A percentile compares a stretch with the other conserved stretches of the same genome.
Evolutionary conservation across 35 echinoderm and acorn worm species (phyloP).

Genomic region (Lytechinus pictus): DNA sequence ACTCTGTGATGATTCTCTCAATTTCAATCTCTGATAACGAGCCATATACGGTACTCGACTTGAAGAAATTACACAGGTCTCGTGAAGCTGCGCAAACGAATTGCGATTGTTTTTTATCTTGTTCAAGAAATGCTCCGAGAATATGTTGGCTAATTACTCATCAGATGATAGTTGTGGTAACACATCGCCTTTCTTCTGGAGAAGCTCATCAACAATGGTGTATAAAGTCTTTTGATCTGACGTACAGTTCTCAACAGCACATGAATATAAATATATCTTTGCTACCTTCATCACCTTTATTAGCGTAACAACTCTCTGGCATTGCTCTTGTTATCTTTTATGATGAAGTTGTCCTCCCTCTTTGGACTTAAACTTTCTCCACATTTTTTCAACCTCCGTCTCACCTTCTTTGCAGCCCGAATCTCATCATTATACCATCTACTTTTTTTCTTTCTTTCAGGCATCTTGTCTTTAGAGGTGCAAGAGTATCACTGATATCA

Average conservation of each 20-base stretch:
- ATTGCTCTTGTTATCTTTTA: slow-evolving; percentile 23
- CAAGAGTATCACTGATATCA: no score
- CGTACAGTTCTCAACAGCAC: neutral
- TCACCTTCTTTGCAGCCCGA: no score
- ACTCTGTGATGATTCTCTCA: no score
- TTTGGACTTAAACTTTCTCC: neutral
- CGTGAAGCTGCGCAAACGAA: no score
- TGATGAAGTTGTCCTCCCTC: neutral
- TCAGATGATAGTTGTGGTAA: neutral
- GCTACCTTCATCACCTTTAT: slow-evolving; percentile 14
- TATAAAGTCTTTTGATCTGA: slow-evolving; percentile 22
- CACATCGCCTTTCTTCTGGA: neutral
- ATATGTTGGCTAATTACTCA: neutral
- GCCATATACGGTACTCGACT: no score
- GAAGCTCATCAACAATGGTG: slow-evolving; percentile 40
- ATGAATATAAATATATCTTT: slow-evolving; percentile 22
- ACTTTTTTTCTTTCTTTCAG: no score
- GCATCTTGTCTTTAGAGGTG: no score
- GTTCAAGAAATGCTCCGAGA: slow-evolving; percentile 25
- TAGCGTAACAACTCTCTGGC: neutral
- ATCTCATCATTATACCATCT: no score
- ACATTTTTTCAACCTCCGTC: slow-evolving; percentile 29
- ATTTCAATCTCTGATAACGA: no score
- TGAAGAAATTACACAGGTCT: no score
- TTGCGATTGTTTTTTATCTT: neutral